Base-by-base conservation (phyloP, 2,797 vertebrate species). In the Dicrostonyx torquatus region DNA sequence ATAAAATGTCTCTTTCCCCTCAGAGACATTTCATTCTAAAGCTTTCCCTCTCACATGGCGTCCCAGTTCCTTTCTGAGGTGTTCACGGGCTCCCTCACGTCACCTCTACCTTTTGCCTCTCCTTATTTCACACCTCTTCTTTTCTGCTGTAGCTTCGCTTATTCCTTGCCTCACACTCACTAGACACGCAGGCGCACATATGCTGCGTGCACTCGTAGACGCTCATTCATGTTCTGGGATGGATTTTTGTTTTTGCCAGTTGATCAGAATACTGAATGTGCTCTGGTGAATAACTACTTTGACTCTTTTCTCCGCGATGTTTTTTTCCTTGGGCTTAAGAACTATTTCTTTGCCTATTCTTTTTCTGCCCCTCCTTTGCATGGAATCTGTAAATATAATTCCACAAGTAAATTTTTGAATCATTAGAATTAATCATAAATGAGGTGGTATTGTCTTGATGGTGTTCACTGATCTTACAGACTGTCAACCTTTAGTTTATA, bases 201-300 rank as follows among this genome's bases (percentile, higher is more conserved):
- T 3, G 10, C 11, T 15, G 43, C 37, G 18, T 34, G 40, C 18
- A 75, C 3, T 14, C 6, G 18, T 3, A 34, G 3, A 3, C n/a
- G 8, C 24, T 20, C 14, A 15, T 26, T 10, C 1, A 11, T 13
- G 20, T 6, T 45, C 53, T 1, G 1, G 31, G 15, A 34, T 18
- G 8, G 29, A 8, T 24, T 53, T 72, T 78, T 2, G 5, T 70
- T 45, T 2, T 43, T 37, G 14, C 45, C 43, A 15, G 26, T 6
- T 5, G 3, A 53, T 76, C 20, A 29, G 24, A 66, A 87, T 24
- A 34, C 40, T 15, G 1, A 68, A 5, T 12, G 29, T 7, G 40
- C 17, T 11, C 62, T 83, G 6, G 37, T 17, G 20, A 86, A 17
- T 20, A 24, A 4, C 8, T 34, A 31, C 2, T 82, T 64, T 89